These are phyloP conservation scores for Cacoxenus indagator DNA, from an alignment of 2,888 invertebrate genomes.

Conservation along the genomic window DNA sequence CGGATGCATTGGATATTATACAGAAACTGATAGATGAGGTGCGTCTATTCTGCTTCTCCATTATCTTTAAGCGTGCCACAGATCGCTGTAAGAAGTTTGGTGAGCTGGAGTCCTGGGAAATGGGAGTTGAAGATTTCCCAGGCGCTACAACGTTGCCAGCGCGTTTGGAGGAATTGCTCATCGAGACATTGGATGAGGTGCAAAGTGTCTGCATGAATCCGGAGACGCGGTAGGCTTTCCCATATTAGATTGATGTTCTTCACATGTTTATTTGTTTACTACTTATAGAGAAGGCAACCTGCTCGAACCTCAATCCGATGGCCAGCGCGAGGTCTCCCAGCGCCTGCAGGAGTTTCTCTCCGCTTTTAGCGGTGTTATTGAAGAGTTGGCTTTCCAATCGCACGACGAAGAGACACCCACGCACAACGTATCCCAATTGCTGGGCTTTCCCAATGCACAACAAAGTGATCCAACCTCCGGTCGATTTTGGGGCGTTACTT, in stretches of 20 bases:
- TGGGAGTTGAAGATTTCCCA: constrained; percentile 87
- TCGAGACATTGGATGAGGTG: constrained; percentile 79
- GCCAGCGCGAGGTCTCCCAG: constrained; percentile 70
- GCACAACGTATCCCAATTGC: constrained; percentile 75
- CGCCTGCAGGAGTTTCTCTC: constrained; percentile 75
- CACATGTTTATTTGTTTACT: neutral
- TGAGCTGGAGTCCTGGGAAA: constrained; percentile 87
- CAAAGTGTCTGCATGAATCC: constrained; percentile 80
- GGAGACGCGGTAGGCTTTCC: constrained; percentile 75
- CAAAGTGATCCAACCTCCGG: constrained; percentile 58
- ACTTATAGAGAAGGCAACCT: constrained; percentile 70
- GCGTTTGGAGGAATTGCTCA: constrained; percentile 80
- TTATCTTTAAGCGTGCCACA: constrained; percentile 86
- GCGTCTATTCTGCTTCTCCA: constrained; percentile 86
- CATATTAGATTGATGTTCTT: constrained; percentile 22
- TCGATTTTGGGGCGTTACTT: constrained; percentile 45
- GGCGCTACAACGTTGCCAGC: constrained; percentile 85
- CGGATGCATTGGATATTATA: constrained; percentile 88
- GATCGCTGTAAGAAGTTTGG: constrained; percentile 81
- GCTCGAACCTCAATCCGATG: constrained; percentile 70
- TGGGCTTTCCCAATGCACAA: constrained; percentile 74
- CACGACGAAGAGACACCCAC: constrained; percentile 75
- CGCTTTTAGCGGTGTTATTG: constrained; percentile 78
- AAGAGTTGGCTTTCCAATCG: constrained; percentile 79
- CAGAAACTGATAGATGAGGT: constrained; percentile 89